Base-by-base conservation (phyloP, 1,140 invertebrate species). In the Ooceraea biroi region DNA sequence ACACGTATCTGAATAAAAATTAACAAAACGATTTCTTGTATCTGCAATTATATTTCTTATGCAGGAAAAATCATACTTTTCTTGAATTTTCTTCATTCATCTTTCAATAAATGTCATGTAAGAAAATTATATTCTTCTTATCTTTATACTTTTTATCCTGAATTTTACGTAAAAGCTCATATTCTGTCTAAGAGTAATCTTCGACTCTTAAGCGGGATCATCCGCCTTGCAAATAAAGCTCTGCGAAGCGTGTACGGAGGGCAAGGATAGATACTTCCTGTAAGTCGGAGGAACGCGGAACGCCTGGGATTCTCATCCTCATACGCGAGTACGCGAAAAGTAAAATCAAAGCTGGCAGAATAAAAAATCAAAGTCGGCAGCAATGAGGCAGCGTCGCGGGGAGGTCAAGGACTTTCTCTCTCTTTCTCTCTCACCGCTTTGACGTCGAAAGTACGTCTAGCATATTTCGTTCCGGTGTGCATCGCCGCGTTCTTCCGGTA, bases 351-450 rank as follows among this genome's bases (percentile, higher is more conserved):
- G 76, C 25, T n/a, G 46, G n/a, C 14, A 66, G 27, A 82, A 69
- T 52, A 80, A 80, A 60, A 69, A 71, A 73, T 82, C 78, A 73
- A 82, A 82, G 78, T n/a, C n/a, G 7, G 46, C 30, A 36, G 36
- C 36, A 2, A 7, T 2, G 50, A 60, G 69, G 19, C 44, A 11
- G 58, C 8, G 36, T 12, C 1, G 8, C 3, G 65, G 44, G 19
- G 41, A 2, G 14, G 12, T n/a, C n/a, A n/a, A 3, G 30, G 74
- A 61, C 52, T 22, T 5, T 22, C 52, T 55, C 52, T 22, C n/a
- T 55, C n/a, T 22, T 46, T 66, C 63, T 50, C 69, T 48, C 50
- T 44, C 61, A 44, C 25, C 44, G 69, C 69, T 85, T 85, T 76
- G 46, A 85, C 68, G 80, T 58, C 19, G 41, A 50, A 74, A 46